Conservation (phyloP, 2,113 vertebrate genomes). For the Micromys minutus region DNA sequence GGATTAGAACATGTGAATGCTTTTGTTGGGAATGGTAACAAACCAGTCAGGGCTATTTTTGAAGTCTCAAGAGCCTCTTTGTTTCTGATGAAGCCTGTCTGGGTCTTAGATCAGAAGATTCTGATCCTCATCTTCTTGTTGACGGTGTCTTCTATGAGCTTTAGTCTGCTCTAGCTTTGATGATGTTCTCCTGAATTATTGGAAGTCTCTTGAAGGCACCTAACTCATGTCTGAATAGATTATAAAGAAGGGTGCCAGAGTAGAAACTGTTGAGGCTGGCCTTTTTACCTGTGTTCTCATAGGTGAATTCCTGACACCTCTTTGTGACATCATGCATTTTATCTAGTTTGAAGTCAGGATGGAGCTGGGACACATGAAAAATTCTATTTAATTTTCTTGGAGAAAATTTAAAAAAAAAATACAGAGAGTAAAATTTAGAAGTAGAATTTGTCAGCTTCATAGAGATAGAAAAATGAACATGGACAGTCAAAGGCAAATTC, state of each 20-base stretch:
- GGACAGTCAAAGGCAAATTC: background rate
- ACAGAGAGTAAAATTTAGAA: constrained; percentile 31
- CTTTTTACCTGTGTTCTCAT: background rate
- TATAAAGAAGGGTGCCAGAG: background rate
- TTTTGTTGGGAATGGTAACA: background rate
- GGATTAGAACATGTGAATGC: background rate
- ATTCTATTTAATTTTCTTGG: constrained; percentile 43
- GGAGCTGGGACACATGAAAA: constrained; percentile 4
- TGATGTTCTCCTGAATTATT: background rate
- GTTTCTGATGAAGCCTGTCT: background rate
- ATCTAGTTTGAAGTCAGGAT: constrained; percentile 9
- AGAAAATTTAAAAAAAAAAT: constrained; percentile 44
- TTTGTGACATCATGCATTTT: background rate
- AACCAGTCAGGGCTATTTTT: background rate
- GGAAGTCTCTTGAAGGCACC: background rate
- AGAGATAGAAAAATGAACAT: constrained; percentile 20
- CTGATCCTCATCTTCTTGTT: background rate
- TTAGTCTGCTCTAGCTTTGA: background rate
- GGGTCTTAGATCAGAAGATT: background rate
- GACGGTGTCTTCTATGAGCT: background rate
- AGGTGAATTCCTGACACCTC: background rate
- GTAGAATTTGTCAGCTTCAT: constrained; percentile 20
- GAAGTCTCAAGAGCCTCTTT: background rate
- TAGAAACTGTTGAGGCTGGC: background rate
- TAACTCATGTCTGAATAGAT: background rate